Base-by-base conservation (phyloP, 2,888 invertebrate species). In the Nematopogon swammerdamellus region DNA sequence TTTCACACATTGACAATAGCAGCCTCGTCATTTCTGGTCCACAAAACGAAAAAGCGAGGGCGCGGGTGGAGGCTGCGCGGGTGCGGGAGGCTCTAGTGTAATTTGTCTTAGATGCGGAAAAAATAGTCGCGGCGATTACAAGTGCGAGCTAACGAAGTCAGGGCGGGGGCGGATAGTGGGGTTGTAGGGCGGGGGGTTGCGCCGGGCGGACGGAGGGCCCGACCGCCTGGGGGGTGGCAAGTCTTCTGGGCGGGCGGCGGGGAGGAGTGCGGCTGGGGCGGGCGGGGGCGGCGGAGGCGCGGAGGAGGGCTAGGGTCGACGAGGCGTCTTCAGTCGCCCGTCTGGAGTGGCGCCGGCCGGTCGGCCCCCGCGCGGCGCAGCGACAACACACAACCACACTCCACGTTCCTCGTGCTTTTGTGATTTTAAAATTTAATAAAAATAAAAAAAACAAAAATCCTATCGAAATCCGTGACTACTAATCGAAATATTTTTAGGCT, bases 391-490 rank as follows among this genome's bases (percentile, higher is more conserved):
- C n/a, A n/a, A n/a, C n/a, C 63, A 72, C 70, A 72, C 36, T 19
- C 72, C 72, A 72, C 77, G 80, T 80, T 80, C 80, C 80, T 80
- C 80, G 79, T 75, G 77, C 74, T 70, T 72, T 80, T 80, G 80
- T 80, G 80, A 80, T 80, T 71, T 68, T 73, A 74, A 73, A 76
- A 71, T 70, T 71, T 65, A 74, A 71, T 67, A 53, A 53, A 54
- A 68, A 66, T 60, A 55, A 18, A n/a, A n/a, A 58, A 62, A 60
- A 60, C 53, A 58, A 59, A n/a, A 18, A 64, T 63, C 61, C 60
- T 43, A 44, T 44, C 62, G 68, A 67, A 72, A 36, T 36, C 68
- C 71, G 71, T 71, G 72, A 71, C 68, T 72, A 30, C 49, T 29
- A 65, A 68, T 71, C 67, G 67, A 70, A 68, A 72, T 74, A 74